Evolutionary conservation across 1,140 invertebrate species (phyloP), one percentile per base, ranked within the genome.

Genomic region (Drosophila lacertosa): DNA sequence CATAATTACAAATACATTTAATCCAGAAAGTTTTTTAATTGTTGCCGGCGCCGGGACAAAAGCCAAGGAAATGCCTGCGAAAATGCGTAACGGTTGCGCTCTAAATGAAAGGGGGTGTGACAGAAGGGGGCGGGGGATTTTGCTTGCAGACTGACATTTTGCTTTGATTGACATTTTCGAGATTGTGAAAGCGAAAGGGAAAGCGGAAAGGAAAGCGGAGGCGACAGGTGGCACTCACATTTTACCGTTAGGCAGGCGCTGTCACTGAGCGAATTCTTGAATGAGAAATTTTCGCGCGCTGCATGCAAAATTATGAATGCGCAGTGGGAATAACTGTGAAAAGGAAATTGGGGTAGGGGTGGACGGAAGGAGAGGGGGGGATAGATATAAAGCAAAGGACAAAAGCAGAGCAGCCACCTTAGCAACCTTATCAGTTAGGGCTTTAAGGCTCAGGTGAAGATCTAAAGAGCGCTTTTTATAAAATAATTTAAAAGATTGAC

Each of bases 1-100:
- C 77, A 88, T 79, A 88, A 89, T 89, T 89, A 89, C 84, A 89
- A 89, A 89, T 89, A 89, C 76, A 89, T 89, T 89, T 89, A 84
- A 89, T 80, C 84, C 74, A 58, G 59, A 89, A 79, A 73, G 76
- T 77, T 88, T 88, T 89, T 89, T 89, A 89, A 89, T 89, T 89
- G 86, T 22, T 59, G 64, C 63, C 37, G 24, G 42, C 40, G 39
- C 22, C 4, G 54, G 32, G 18, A 39, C n/a, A 48, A 70, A 70
- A 70, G 59, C 59, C 60, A n/a, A n/a, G n/a, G 55, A 68, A 68
- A 68, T 53, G 47, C 18, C 37, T 16, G 33, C 15, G 53, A 32
- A 66, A 71, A 59, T 66, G 62, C 20, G 45, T 53, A 68, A 29
- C 11, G 48, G 32, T 62, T 47, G 65, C 39, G 65, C 22, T n/a